Evolutionary conservation across 2,888 invertebrate genomes (phyloP).

Genomic region (Strigamia transsilvanica): DNA sequence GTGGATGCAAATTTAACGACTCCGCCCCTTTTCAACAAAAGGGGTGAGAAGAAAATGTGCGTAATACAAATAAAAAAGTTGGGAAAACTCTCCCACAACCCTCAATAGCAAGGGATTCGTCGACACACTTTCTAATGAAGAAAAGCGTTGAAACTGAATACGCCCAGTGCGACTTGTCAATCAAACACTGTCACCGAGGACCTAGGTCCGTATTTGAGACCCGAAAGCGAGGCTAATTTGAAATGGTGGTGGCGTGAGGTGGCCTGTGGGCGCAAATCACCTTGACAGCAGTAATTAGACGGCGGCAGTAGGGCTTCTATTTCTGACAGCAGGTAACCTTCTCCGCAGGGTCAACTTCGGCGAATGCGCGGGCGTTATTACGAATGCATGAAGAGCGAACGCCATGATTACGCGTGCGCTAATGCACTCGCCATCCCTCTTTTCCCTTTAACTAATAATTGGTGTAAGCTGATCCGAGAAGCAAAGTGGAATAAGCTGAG

Average conservation of each 20-base stretch:
- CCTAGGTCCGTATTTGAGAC: conserved; percentile 7
- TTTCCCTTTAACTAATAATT: conserved; percentile 36
- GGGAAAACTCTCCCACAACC: conserved; percentile 16
- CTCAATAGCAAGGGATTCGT: background rate
- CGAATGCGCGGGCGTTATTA: conserved; percentile 38
- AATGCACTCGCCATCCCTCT: conserved; percentile 39
- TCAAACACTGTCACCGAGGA: conserved; percentile 48
- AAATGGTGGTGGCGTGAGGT: conserved; percentile 39
- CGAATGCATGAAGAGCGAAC: conserved; percentile 42
- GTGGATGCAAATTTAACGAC: background rate
- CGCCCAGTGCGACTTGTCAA: conserved; percentile 53
- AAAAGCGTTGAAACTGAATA: conserved; percentile 51
- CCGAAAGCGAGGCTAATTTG: conserved; percentile 23
- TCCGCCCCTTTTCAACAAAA: conserved; percentile 31
- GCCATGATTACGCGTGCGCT: conserved; percentile 42
- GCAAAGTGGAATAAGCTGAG: conserved; percentile 27
- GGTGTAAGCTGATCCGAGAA: conserved; percentile 36
- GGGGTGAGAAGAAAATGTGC: background rate
- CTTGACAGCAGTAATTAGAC: conserved; percentile 53
- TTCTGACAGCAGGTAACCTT: conserved; percentile 44
- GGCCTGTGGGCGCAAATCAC: conserved; percentile 50
- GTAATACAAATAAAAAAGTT: conserved; percentile 8
- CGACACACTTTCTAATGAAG: conserved; percentile 23
- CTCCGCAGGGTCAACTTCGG: conserved; percentile 37
- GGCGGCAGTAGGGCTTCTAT: conserved; percentile 28